Conservation (phyloP, 2,113 vertebrate genomes). For the Lagopus muta region DNA sequence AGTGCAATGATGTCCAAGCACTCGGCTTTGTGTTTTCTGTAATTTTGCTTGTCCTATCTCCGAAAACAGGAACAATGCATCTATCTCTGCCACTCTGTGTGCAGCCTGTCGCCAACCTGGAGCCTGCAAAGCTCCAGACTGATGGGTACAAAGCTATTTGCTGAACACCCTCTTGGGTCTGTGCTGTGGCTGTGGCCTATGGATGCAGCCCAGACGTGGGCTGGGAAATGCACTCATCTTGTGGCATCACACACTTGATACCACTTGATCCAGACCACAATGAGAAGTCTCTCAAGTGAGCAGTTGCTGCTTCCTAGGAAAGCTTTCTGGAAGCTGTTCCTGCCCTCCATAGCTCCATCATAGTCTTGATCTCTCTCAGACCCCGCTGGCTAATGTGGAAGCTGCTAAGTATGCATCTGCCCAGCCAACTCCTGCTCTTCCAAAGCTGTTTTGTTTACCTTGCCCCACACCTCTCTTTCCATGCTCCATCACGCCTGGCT, state of each 20-base stretch:
- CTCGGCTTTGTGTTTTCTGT: background rate
- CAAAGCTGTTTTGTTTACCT: constrained; percentile 49
- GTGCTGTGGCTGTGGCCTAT: fast-evolving
- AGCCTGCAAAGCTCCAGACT: background rate
- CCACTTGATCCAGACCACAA: background rate
- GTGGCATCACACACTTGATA: background rate
- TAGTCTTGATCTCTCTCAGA: background rate
- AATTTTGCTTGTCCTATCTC: background rate
- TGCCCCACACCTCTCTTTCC: constrained; percentile 43
- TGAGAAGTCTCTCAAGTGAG: background rate
- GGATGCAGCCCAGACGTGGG: fast-evolving
- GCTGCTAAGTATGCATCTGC: constrained; percentile 47
- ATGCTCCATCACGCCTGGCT: constrained; percentile 55
- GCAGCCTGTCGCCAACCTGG: background rate
- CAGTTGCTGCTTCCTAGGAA: background rate
- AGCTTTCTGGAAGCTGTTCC: background rate
- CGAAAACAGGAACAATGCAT: background rate
- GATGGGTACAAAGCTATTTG: fast-evolving
- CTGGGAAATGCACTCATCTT: background rate
- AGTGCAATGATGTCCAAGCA: fast-evolving
- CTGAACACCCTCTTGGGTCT: fast-evolving
- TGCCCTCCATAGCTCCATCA: background rate
- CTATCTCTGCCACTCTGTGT: fast-evolving
- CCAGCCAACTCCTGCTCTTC: constrained; percentile 37
- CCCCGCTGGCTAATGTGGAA: background rate